These are phyloP conservation scores for Drosophila eugracilis DNA, from an alignment of 1,140 invertebrate species.

Conservation along the genomic window DNA sequence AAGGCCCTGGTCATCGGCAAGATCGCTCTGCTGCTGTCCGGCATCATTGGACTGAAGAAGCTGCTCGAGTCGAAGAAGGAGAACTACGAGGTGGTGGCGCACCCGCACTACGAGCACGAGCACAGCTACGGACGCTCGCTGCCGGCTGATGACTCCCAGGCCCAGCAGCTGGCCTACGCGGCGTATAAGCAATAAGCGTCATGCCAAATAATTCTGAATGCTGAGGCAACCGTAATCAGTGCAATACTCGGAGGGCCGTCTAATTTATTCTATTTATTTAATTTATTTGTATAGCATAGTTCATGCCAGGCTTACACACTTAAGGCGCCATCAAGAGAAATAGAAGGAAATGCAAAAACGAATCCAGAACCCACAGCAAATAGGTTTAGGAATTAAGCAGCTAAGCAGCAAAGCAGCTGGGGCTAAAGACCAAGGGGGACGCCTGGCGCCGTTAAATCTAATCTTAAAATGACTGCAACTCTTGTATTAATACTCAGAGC, in stretches of 20 bases:
- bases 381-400: constrained; percentile 43
- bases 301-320: constrained; percentile 55
- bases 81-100: constrained; percentile 90
- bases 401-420: too few species aligned
- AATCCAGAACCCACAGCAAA: constrained; percentile 35
- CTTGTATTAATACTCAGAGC: constrained; percentile 72
- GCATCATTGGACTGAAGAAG: constrained; percentile 92
- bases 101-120: constrained; percentile 88
- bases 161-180: constrained; percentile 88
- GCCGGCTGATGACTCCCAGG: constrained; percentile 71
- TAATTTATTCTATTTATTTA: constrained; percentile 83
- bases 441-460: constrained; percentile 29
- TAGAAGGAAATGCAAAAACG: constrained; percentile 6
- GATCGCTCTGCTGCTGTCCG: constrained; percentile 90
- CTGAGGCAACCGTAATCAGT: constrained; percentile 58
- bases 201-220: constrained; percentile 44
- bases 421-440: constrained; percentile 8
- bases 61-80: constrained; percentile 89
- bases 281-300: constrained; percentile 80
- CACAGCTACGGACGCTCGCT: constrained; percentile 87
- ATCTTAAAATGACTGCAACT: constrained; percentile 57
- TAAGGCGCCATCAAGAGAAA: constrained; percentile 60
- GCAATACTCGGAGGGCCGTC: constrained; percentile 71
- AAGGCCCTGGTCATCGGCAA: constrained; percentile 93
- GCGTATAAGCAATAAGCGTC: constrained; percentile 85